Evolutionary conservation across 2,888 invertebrate species (phyloP), one percentile per base, ranked within the genome.

Genomic region (Dione juno): DNA sequence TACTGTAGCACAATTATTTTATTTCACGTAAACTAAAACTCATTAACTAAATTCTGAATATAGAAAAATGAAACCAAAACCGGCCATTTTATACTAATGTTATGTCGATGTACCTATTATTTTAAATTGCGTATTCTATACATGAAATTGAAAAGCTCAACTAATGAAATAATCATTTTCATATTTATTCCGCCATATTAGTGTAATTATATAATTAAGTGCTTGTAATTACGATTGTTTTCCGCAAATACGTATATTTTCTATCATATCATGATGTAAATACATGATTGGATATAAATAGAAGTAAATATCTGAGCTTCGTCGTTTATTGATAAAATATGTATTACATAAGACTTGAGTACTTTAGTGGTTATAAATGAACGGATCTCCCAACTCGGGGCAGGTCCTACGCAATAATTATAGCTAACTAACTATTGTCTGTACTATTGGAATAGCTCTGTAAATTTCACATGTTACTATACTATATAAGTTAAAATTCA

Each of bases 401-500:
- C 82, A 75, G 76, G 79, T 90, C 89, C 88, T 89, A 89, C 92
- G 92, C 92, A 93, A 92, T 93, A 93, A 92, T 88, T 92, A 91
- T 92, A 89, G 82, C 82, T 85, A 88, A 89, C 88, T 88, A 87
- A 90, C 86, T 90, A 89, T 84, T 87, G 87, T 88, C 89, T 91
- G 86, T 90, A 90, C 84, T 89, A 87, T 89, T 86, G 83, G 84
- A 86, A 88, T 90, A 90, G 89, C 83, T 88, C 88, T 92, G 92
- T 92, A 92, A 83, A 92, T 92, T 92, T 89, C 90, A 90, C 89
- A 91, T 91, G 92, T 92, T 92, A 92, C 86, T 91, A 88, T 87
- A 87, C 78, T 84, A 78, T 81, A 78, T 92, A 91, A 92, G 90
- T 89, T 90, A 87, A 87, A 87, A 85, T 88, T 90, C 85, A 84